These are phyloP conservation scores for Falco naumanni DNA, from an alignment of 2,797 vertebrate species.

Conservation along the genomic window DNA sequence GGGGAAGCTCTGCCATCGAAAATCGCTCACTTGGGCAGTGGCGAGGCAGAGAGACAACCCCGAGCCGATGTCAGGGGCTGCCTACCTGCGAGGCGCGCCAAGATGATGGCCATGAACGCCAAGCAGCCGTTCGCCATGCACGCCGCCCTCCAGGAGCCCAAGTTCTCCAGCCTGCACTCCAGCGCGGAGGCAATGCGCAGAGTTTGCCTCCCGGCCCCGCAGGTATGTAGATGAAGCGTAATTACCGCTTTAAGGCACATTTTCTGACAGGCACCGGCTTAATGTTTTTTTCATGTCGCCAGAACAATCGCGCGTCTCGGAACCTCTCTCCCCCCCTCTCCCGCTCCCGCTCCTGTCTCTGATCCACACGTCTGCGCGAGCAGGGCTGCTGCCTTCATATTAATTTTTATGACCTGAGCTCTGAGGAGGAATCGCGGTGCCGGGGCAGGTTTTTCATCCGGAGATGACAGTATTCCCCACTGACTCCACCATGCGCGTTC, in stretches of 20 bases:
- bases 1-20: constrained; percentile 81
- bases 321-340: constrained; percentile 65
- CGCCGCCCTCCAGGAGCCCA: constrained; percentile 89
- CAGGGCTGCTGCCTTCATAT: constrained; percentile 88
- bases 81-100: constrained; percentile 80
- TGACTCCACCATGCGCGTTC: constrained; percentile 89
- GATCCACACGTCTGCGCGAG: constrained; percentile 86
- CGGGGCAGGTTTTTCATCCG: constrained; percentile 89
- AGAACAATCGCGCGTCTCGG: constrained; percentile 78
- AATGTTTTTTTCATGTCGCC: constrained; percentile 85
- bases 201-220: constrained; percentile 91
- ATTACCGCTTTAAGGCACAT: constrained; percentile 78
- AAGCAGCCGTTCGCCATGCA: constrained; percentile 94
- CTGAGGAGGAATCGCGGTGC: constrained; percentile 87
- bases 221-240: constrained; percentile 88
- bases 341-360: constrained; percentile 39
- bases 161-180: constrained; percentile 88
- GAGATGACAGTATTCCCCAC: constrained; percentile 94
- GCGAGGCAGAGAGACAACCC: constrained; percentile 74
- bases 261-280: constrained; percentile 79
- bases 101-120: constrained; percentile 94
- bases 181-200: constrained; percentile 92
- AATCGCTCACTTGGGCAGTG: constrained; percentile 82
- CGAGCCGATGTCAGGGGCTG: constrained; percentile 77
- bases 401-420: constrained; percentile 98